A percentile compares a stretch with the other conserved stretches of the same genome.
phyloP scores from a whole-genome alignment of 2,797 vertebrate genomes.

The Squalus acanthias region DNA sequence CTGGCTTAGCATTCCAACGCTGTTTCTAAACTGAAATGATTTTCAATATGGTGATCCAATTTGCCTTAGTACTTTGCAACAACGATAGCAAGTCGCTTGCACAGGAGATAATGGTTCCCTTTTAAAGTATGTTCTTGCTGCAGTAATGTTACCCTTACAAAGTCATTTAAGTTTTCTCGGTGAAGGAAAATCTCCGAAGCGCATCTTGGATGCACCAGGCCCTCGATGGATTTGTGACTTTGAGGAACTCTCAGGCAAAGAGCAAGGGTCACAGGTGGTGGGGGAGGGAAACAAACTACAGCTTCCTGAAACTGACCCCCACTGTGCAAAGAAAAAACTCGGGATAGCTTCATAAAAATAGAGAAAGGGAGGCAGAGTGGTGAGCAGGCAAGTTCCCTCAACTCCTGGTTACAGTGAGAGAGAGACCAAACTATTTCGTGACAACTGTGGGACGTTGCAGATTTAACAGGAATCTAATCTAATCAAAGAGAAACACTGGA shows the following conservation, averaged over 20 bases:
- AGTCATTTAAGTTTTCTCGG: background rate
- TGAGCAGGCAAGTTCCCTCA: background rate
- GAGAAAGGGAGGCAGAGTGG: background rate
- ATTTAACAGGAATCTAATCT: background rate
- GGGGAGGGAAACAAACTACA: background rate
- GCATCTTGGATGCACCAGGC: background rate
- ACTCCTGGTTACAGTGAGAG: background rate
- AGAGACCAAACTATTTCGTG: background rate
- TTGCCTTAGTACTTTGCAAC: background rate
- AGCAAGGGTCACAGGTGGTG: background rate
- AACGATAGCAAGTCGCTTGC: background rate
- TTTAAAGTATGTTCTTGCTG: background rate
- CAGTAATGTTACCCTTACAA: background rate
- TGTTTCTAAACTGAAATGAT: background rate
- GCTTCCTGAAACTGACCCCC: background rate
- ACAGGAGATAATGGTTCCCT: background rate
- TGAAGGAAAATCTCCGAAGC: background rate
- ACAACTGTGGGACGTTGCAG: background rate
- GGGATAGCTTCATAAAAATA: background rate
- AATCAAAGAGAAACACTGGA: constrained; percentile 8
- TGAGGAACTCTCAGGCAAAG: background rate
- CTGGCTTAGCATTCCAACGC: background rate
- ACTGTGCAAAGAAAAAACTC: background rate
- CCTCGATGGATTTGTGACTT: background rate
- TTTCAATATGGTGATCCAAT: background rate